Conservation (phyloP, 2,888 invertebrate species). For the Eutolmus rufibarbis region DNA sequence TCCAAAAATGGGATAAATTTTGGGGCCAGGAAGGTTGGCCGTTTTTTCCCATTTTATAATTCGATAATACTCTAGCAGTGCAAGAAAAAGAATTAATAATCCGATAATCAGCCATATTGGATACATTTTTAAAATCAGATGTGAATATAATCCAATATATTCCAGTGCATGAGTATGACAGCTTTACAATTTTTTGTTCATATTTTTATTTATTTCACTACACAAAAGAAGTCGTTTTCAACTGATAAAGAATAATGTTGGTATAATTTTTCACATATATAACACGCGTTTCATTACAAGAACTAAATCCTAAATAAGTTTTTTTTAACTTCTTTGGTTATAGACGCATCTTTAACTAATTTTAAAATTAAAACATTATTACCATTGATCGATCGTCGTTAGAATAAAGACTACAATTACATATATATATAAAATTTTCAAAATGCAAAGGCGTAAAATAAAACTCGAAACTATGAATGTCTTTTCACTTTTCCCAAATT, state of each 20-base stretch:
- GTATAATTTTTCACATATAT: neutral
- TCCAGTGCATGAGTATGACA: neutral
- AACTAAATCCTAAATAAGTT: no score
- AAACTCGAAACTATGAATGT: no score
- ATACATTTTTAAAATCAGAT: neutral
- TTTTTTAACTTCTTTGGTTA: no score
- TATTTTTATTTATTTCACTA: neutral
- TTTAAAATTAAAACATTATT: no score
- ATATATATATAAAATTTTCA: no score
- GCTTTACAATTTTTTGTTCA: neutral
- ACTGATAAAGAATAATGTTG: no score
- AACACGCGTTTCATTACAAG: no score
- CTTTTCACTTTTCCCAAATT: no score
- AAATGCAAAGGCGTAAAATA: no score
- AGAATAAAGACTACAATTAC: no score
- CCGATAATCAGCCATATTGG: neutral
- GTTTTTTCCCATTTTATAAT: neutral
- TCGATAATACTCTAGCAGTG: neutral
- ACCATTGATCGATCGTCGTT: no score
- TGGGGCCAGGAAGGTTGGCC: neutral
- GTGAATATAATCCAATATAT: neutral
- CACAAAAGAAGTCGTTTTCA: neutral
- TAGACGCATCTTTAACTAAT: no score
- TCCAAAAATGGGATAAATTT: neutral
- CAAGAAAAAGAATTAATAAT: neutral